Percentiles rank a stretch among this genome's conserved stretches.
phyloP scores from a whole-genome alignment of 2,113 vertebrate genomes.

The Cercocebus atys region DNA sequence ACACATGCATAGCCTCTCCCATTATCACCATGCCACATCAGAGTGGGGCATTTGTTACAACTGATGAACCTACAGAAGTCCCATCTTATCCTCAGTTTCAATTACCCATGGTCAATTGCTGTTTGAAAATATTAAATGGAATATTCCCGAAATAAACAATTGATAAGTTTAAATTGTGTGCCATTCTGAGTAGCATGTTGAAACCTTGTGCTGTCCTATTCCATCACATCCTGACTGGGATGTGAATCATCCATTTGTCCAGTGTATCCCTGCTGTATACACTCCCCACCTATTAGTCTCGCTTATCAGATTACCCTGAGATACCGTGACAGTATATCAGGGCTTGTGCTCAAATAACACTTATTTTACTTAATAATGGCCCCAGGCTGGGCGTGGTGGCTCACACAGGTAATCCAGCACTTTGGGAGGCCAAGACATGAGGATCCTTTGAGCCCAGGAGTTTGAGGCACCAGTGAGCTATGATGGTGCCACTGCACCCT shows the following conservation, averaged over 20 bases:
- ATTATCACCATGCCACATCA: background rate
- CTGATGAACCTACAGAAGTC: background rate
- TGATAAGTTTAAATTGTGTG: background rate
- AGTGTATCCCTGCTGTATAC: background rate
- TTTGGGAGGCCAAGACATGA: no score
- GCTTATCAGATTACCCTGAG: background rate
- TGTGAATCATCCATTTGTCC: background rate
- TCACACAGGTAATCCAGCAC: no score
- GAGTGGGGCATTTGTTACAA: background rate
- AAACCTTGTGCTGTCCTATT: background rate
- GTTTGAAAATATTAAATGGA: background rate
- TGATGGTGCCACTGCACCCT: no score
- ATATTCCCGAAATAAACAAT: background rate
- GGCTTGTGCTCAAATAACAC: background rate
- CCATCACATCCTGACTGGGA: background rate
- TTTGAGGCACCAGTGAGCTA: no score
- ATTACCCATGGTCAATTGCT: background rate
- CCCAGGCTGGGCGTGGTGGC: no score
- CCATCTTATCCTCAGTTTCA: background rate
- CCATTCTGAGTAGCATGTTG: background rate
- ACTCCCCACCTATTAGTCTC: background rate
- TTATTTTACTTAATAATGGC: background rate
- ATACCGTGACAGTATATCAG: background rate
- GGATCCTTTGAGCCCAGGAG: no score
- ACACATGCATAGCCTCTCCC: no score